phyloP scores from a whole-genome alignment of 2,113 vertebrate species.

The Phalacrocorax pelagicus region DNA sequence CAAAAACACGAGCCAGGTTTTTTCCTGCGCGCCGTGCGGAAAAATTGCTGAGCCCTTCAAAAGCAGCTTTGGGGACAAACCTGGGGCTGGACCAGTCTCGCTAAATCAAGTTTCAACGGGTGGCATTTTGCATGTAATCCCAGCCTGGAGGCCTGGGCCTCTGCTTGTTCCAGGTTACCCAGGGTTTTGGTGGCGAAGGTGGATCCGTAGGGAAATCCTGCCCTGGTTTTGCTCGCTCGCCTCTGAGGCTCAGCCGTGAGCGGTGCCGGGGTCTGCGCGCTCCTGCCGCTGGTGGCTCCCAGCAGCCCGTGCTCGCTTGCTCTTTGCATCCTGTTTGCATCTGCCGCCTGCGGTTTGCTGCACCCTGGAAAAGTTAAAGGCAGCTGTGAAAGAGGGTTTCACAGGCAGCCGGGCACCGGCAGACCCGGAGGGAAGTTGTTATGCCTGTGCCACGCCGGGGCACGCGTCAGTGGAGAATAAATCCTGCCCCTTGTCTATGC shows the following conservation, averaged over 20 bases:
- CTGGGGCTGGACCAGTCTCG: neutral
- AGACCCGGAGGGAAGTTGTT: neutral
- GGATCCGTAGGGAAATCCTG: neutral
- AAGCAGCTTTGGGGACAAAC: neutral
- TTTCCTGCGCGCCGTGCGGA: neutral
- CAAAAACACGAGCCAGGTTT: neutral
- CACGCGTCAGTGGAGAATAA: neutral
- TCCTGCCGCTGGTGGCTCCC: neutral
- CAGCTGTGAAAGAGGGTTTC: neutral
- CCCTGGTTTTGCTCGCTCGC: fast-evolving
- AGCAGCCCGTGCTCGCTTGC: neutral
- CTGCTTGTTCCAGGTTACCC: too few species aligned
- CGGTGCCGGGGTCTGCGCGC: fast-evolving
- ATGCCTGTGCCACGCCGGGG: too few species aligned
- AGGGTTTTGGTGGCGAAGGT: neutral
- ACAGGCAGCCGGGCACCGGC: neutral
- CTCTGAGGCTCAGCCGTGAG: neutral
- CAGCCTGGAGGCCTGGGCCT: neutral
- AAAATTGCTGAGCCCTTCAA: neutral
- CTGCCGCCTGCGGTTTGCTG: neutral
- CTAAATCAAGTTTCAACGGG: neutral
- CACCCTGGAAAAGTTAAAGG: neutral
- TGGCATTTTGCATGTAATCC: neutral
- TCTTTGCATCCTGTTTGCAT: neutral
- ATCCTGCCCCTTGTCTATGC: neutral